phyloP scores from a whole-genome alignment of 2,113 vertebrate species.

The Triplophysa dalaica region DNA sequence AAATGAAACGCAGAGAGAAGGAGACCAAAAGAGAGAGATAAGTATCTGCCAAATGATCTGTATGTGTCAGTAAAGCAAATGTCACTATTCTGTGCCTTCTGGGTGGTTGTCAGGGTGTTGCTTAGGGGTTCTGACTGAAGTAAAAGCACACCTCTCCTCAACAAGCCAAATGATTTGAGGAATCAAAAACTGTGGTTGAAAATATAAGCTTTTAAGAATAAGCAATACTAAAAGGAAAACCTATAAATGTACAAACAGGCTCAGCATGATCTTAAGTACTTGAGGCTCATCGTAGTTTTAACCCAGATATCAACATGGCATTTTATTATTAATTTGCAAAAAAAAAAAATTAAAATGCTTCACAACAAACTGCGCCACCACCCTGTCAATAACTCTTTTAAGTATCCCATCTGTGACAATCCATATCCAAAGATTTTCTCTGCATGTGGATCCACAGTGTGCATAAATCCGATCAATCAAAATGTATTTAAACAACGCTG shows the following conservation, averaged over 20 bases:
- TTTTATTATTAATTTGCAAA: background rate
- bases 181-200: background rate
- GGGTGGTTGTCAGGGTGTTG: background rate
- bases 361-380: background rate
- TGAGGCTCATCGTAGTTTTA: background rate
- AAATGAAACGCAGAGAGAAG: background rate
- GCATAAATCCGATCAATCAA: background rate
- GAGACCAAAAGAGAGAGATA: background rate
- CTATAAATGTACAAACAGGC: constrained; percentile 6
- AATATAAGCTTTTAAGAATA: background rate
- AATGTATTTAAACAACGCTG: constrained; percentile 12
- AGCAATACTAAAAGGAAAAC: background rate
- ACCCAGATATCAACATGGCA: background rate
- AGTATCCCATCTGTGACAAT: constrained; percentile 11
- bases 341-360: background rate
- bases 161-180: background rate
- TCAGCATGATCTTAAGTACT: background rate
- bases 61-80: background rate
- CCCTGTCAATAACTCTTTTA: background rate
- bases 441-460: background rate
- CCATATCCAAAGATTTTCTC: background rate
- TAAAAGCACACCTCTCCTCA: background rate
- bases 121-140: background rate
- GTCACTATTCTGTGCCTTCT: too few species aligned
- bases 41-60: background rate